These are phyloP conservation scores for Phrynocephalus guinanensis DNA, from an alignment of 2,797 vertebrate genomes.

Conservation along the genomic window DNA sequence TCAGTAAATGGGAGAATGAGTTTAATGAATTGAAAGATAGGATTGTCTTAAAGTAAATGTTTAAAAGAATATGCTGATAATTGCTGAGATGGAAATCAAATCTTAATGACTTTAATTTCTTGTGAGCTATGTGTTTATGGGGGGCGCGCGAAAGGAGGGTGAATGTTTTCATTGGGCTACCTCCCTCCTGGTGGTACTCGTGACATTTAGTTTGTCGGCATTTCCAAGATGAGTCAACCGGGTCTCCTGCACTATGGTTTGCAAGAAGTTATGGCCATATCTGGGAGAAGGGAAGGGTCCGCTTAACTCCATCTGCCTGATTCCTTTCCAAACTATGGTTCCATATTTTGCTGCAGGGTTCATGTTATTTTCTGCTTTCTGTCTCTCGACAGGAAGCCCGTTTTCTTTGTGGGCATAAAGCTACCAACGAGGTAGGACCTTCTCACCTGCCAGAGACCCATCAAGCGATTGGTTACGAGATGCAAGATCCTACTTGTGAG, in stretches of 20 bases:
- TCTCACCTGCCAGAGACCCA: background rate
- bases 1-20: conserved; percentile 76
- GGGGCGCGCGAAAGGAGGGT: conserved; percentile 33
- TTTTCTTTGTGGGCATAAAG: background rate
- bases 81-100: conserved; percentile 82
- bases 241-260: background rate
- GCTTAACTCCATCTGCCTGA: no score
- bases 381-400: background rate
- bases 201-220: conserved; percentile 29
- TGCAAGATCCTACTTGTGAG: background rate
- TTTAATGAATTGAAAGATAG: conserved; percentile 84
- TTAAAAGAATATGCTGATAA: conserved; percentile 79
- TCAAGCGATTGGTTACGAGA: background rate
- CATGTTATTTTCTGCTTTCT: no score
- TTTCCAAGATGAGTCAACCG: background rate
- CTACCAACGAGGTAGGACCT: background rate
- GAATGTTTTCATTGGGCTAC: conserved; percentile 66
- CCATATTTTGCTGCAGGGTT: no score
- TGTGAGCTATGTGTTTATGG: conserved; percentile 68
- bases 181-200: conserved; percentile 1
- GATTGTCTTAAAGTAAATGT: conserved; percentile 81
- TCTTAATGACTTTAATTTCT: conserved; percentile 83
- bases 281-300: no score
- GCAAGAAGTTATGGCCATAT: background rate
- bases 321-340: background rate